Evolutionary conservation across 2,888 invertebrate genomes (phyloP), one percentile per base, ranked within the genome.

Genomic region (Pyrrhia umbra): DNA sequence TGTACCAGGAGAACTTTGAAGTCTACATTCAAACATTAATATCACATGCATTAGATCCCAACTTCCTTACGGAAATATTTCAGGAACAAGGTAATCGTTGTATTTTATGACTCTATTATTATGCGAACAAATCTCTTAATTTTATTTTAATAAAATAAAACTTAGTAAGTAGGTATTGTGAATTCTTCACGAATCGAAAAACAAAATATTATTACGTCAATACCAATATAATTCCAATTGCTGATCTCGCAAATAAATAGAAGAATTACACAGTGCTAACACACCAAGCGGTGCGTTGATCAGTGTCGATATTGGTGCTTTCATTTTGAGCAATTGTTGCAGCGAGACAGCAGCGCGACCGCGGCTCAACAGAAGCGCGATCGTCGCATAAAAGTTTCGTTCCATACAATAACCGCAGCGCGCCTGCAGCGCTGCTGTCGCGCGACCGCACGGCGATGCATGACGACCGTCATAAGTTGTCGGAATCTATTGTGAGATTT

Each of bases 1-100:
- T 96, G 82, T 97, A 97, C 91, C 97, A 97, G 84, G 98, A 98
- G 85, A 97, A 97, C 88, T 98, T 98, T 88, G 98, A 98, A 95
- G 98, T 98, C 42, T 98, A 98, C 85, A 97, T 98, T 88, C 98
- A 98, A 89, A 98, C 98, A 2, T 95, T 98, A 84, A 98, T 98
- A 85, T 98, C 98, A 2, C 98, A 98, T 89, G 98, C 98, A 6
- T 92, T 98, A 73, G 98, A 98, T 91, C 97, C 97, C 4, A 98
- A 98, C 92, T 98, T 98, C 87, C 95, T 98, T 16, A 97, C 97
- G 51, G 98, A 98, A 95, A 98, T 98, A 86, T 97, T 97, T 82
- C 97, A 97, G 86, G 98, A 98, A 86, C 97, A 98, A 96, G 98
- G 98, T 98, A 86, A 83, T 50, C 56, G 45, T 60, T 50, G 39